Conservation (phyloP, 2,888 invertebrate species). For the Drosophila planitibia region DNA sequence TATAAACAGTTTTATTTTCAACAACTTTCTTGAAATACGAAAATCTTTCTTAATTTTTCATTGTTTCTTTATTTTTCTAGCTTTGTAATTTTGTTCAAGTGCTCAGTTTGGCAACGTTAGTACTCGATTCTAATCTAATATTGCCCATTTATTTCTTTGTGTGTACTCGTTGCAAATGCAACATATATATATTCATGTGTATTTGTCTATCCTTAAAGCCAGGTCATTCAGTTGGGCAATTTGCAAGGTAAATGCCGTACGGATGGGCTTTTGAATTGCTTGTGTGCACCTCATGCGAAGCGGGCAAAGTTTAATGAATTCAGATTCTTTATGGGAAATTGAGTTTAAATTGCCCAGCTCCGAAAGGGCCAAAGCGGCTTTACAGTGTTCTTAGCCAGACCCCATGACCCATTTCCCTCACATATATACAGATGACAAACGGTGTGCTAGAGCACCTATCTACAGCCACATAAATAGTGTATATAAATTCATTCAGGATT, state of each 20-base stretch:
- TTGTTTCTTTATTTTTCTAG: neutral
- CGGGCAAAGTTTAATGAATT: constrained; percentile 63
- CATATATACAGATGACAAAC: constrained; percentile 10
- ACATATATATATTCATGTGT: constrained; percentile 9
- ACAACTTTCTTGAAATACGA: neutral
- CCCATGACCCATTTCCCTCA: constrained; percentile 1
- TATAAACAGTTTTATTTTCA: neutral
- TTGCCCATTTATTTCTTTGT: neutral
- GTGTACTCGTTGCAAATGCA: neutral
- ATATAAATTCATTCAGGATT: constrained; percentile 16
- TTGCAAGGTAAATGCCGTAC: constrained; percentile 47
- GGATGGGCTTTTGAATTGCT: constrained; percentile 37
- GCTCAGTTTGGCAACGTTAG: neutral
- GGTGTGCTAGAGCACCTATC: constrained; percentile 26
- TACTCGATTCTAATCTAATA: neutral
- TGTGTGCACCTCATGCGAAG: constrained; percentile 31
- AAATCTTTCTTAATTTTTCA: neutral
- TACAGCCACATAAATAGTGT: constrained; percentile 18
- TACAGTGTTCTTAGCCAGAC: constrained; percentile 5
- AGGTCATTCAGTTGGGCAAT: constrained; percentile 41
- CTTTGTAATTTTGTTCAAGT: neutral
- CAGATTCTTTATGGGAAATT: constrained; percentile 63
- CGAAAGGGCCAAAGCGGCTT: constrained; percentile 20
- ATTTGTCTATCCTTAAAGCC: constrained; percentile 21
- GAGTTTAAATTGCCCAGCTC: constrained; percentile 59